phyloP scores from a whole-genome alignment of 2,888 invertebrate genomes.

The Onchidella celtica region DNA sequence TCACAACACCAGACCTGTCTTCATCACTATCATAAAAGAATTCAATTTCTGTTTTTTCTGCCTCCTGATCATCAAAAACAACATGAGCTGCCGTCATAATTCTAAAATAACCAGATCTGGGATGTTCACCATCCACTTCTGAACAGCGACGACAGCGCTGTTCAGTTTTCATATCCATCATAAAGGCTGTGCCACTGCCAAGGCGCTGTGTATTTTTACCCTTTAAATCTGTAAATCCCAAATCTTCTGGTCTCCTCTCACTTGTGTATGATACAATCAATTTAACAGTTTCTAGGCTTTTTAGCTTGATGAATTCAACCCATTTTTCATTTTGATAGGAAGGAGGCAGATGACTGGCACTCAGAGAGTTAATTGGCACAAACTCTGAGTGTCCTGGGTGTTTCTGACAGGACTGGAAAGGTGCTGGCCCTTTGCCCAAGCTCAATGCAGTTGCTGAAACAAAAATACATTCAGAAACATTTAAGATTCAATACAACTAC shows the following conservation, averaged over 20 bases:
- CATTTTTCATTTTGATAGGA: not conserved
- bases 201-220: not conserved
- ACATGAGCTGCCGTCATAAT: constrained; percentile 23
- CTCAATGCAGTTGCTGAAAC: too few relatives aligned
- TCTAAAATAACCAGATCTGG: not conserved
- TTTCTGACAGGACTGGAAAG: not conserved
- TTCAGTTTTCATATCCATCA: not conserved
- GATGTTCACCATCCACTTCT: not conserved
- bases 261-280: not conserved
- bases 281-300: constrained; percentile 11
- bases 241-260: constrained; percentile 8
- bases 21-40: constrained; percentile 29
- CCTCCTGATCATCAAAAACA: constrained; percentile 15
- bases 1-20: not conserved
- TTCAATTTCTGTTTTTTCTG: not conserved
- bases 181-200: constrained; percentile 16
- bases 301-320: not conserved
- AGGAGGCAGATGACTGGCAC: not conserved
- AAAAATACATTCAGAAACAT: too few relatives aligned
- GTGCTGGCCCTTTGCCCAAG: too few relatives aligned
- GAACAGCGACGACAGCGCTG: constrained; percentile 1
- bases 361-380: not conserved
- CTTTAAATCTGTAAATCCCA: constrained; percentile 16
- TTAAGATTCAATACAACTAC: too few relatives aligned
- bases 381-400: not conserved